A percentile compares a stretch with the other conserved stretches of the same genome.
These are phyloP conservation scores for Incurvaria masculella DNA, from an alignment of 2,888 invertebrate species.

Conservation along the genomic window DNA sequence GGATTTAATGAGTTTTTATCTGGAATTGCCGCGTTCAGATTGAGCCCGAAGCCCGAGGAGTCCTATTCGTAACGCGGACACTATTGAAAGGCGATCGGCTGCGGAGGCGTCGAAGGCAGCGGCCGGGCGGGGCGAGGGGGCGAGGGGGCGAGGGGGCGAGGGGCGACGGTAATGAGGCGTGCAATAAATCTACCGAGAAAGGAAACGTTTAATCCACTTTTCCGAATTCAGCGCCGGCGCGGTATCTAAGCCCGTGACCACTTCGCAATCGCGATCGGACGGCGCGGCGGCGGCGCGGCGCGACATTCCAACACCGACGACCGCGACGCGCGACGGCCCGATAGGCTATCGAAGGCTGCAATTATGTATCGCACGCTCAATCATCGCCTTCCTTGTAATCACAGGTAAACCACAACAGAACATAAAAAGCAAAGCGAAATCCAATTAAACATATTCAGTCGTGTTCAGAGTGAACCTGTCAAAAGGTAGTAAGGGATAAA, in stretches of 20 bases:
- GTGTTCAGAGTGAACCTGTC: too few relatives aligned
- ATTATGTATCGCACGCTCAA: too few relatives aligned
- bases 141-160: too few relatives aligned
- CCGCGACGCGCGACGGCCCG: not conserved
- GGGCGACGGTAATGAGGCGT: not conserved
- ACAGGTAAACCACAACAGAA: too few relatives aligned
- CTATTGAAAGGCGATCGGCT: not conserved
- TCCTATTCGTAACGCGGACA: not conserved
- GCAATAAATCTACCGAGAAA: not conserved
- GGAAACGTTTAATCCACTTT: not conserved
- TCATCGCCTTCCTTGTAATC: too few relatives aligned
- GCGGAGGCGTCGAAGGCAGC: too few relatives aligned
- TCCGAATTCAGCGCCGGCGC: not conserved
- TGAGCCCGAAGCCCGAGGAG: not conserved
- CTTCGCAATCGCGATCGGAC: not conserved
- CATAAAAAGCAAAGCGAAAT: too few relatives aligned
- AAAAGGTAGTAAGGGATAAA: too few relatives aligned
- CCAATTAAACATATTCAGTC: too few relatives aligned
- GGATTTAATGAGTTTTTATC: not conserved
- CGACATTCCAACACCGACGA: too few relatives aligned
- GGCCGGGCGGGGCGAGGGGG: too few relatives aligned
- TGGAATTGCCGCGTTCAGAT: not conserved
- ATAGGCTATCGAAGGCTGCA: too few relatives aligned
- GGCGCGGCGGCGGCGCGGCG: not conserved
- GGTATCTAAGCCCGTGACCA: not conserved